These are phyloP conservation scores for Perizoma flavofasciatum DNA, from an alignment of 2,888 invertebrate species.

Conservation along the genomic window DNA sequence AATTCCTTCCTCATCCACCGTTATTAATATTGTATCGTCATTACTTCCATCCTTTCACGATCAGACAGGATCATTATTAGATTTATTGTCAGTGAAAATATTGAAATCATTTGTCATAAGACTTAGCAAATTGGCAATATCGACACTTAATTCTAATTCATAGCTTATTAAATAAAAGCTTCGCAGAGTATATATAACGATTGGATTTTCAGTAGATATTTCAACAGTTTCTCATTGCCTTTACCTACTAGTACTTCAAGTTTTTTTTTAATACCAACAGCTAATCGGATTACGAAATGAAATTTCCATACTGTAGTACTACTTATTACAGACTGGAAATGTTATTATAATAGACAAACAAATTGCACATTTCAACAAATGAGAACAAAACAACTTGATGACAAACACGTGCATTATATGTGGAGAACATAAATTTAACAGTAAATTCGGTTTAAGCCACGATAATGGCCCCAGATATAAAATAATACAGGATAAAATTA, in stretches of 20 bases:
- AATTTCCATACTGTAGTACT: no score
- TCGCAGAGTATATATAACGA: no score
- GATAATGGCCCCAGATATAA: slow-evolving; percentile 66
- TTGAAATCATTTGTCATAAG: slow-evolving; percentile 41
- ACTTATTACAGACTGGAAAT: neutral
- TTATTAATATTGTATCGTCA: slow-evolving; percentile 75
- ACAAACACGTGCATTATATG: slow-evolving; percentile 41
- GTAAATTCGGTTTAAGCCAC: slow-evolving; percentile 59
- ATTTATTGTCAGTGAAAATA: slow-evolving; percentile 51
- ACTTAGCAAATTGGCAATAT: slow-evolving; percentile 21
- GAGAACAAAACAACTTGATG: slow-evolving; percentile 14
- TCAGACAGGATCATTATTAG: slow-evolving; percentile 62
- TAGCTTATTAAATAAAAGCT: no score
- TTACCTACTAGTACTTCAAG: no score
- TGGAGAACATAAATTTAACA: slow-evolving; percentile 61
- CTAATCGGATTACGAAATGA: no score
- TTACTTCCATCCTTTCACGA: slow-evolving; percentile 60
- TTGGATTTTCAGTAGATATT: no score
- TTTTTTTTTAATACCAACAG: no score
- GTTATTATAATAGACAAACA: neutral
- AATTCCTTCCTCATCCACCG: slow-evolving; percentile 69
- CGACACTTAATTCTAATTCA: slow-evolving; percentile 7
- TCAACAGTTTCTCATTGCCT: no score
- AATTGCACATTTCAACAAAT: slow-evolving; percentile 11
- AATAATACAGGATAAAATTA: slow-evolving; percentile 72